These are phyloP conservation scores for Plebejus melissa DNA, from an alignment of 2,888 invertebrate genomes.

Conservation along the genomic window DNA sequence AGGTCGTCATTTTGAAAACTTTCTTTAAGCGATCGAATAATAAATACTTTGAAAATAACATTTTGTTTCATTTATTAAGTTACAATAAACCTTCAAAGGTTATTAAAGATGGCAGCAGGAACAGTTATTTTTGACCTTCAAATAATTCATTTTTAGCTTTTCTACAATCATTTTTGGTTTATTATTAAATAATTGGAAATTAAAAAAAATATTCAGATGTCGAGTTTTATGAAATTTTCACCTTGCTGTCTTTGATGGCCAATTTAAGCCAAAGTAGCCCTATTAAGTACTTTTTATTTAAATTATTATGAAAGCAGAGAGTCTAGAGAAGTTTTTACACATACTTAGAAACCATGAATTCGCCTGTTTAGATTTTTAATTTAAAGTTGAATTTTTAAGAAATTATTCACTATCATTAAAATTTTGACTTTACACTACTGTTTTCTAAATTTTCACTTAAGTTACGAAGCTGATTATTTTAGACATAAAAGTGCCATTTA, in stretches of 20 bases:
- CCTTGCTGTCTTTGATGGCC: not conserved
- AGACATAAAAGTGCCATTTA: too few species aligned
- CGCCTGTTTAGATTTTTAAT: conserved; percentile 7
- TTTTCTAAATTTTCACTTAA: not conserved
- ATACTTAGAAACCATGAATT: conserved; percentile 1
- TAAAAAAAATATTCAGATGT: not conserved
- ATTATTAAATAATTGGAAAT: not conserved
- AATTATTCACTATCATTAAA: not conserved
- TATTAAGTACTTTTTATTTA: not conserved
- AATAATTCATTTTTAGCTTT: not conserved
- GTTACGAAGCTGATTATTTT: too few species aligned
- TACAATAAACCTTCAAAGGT: not conserved
- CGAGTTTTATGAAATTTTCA: not conserved
- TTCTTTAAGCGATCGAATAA: conserved; percentile 7
- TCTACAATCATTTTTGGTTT: too few species aligned
- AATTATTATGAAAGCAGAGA: not conserved
- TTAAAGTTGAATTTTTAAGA: conserved; percentile 12
- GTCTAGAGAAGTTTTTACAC: not conserved
- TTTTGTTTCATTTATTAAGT: conserved; percentile 11
- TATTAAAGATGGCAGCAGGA: not conserved
- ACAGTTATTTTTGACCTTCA: not conserved
- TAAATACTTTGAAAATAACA: not conserved
- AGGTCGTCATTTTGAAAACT: conserved; percentile 16
- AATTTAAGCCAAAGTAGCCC: not conserved
- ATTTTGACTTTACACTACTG: conserved; percentile 10